These are phyloP conservation scores for Rotaria magnacalcarata DNA, from an alignment of 2,888 invertebrate genomes.

Conservation along the genomic window DNA sequence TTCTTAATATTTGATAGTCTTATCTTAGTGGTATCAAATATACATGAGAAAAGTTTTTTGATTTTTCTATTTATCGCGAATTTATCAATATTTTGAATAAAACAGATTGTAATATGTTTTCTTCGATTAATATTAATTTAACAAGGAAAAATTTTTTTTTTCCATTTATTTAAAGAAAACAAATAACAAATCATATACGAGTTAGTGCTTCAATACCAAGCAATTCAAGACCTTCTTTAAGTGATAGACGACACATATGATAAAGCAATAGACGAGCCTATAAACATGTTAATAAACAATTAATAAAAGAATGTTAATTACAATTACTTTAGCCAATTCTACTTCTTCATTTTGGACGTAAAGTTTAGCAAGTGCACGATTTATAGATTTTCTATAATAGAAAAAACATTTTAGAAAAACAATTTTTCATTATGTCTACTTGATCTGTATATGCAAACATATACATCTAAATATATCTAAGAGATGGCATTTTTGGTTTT, in stretches of 20 bases:
- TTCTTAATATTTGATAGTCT: too few relatives aligned
- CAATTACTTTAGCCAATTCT: neutral
- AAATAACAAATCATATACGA: conserved; percentile 10
- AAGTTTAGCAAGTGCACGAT: neutral
- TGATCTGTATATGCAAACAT: too few relatives aligned
- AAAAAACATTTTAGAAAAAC: neutral
- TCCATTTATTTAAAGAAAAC: too few relatives aligned
- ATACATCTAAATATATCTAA: too few relatives aligned
- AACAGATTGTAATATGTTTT: too few relatives aligned
- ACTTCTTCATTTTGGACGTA: neutral
- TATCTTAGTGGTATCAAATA: too few relatives aligned
- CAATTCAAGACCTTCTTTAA: neutral
- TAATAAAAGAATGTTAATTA: neutral
- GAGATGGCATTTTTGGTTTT: too few relatives aligned
- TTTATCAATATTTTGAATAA: too few relatives aligned
- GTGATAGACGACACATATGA: neutral
- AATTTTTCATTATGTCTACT: neutral
- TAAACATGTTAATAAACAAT: neutral
- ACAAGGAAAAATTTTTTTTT: too few relatives aligned
- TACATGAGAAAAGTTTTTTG: too few relatives aligned
- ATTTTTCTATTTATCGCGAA: too few relatives aligned
- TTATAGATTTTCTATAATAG: neutral
- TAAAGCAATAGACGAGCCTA: neutral
- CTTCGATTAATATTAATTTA: too few relatives aligned
- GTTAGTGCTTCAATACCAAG: conserved; percentile 3